Conservation (phyloP, 2,797 vertebrate species). For the Manis pentadactyla region DNA sequence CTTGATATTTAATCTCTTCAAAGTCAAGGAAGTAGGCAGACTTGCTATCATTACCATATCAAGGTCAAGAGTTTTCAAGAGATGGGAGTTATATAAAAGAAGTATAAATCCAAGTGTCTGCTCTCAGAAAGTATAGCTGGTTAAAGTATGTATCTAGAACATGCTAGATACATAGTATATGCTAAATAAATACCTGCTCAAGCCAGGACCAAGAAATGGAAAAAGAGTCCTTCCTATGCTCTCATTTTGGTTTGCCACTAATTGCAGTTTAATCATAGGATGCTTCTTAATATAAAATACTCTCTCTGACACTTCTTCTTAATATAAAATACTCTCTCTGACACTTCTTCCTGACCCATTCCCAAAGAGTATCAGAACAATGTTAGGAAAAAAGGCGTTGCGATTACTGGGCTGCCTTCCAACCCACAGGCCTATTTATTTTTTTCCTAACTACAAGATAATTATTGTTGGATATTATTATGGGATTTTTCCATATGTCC, state of each 20-base stretch:
- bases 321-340: conserved; percentile 54
- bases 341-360: conserved; percentile 60
- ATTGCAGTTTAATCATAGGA: conserved; percentile 34
- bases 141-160: neutral
- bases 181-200: conserved; percentile 28
- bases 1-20: conserved; percentile 6
- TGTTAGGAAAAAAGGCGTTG: conserved; percentile 12
- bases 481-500: conserved; percentile 77
- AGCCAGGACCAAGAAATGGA: neutral
- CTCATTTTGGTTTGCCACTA: neutral
- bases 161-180: neutral
- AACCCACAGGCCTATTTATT: conserved; percentile 67
- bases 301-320: conserved; percentile 63
- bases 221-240: neutral
- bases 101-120: neutral
- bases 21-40: neutral
- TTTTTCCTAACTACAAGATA: conserved; percentile 69
- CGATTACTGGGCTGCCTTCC: conserved; percentile 71
- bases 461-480: conserved; percentile 71
- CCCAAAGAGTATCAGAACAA: conserved; percentile 56
- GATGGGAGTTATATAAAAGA: neutral
- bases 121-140: conserved; percentile 10
- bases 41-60: neutral
- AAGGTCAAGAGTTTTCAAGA: conserved; percentile 25
- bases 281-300: conserved; percentile 59